Conservation (phyloP, 1,140 invertebrate species). For the Latrodectus geometricus region DNA sequence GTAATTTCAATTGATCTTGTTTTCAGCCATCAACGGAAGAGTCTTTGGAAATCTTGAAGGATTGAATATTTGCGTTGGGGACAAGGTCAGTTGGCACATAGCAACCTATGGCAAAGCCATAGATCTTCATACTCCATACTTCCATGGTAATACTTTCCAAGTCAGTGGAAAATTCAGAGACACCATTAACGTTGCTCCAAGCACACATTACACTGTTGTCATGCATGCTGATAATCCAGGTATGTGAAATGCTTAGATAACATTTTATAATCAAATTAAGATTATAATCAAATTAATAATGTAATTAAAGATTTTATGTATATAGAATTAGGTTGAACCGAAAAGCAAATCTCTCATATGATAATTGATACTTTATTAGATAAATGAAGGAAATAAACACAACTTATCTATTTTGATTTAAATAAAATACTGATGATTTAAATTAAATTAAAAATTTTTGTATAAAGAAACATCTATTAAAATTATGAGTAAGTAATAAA, state of each 20-base stretch:
- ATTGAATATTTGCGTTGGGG: constrained; percentile 64
- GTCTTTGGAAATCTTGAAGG: constrained; percentile 66
- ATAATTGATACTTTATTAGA: too few relatives aligned
- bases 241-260: not conserved
- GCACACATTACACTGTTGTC: constrained; percentile 56
- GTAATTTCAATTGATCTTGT: not conserved
- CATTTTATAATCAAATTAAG: too few relatives aligned
- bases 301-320: too few relatives aligned
- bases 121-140: constrained; percentile 67
- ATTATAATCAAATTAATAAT: too few relatives aligned
- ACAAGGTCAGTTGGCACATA: constrained; percentile 66
- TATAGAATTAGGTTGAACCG: too few relatives aligned
- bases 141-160: constrained; percentile 65
- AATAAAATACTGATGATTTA: too few relatives aligned
- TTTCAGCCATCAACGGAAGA: constrained; percentile 65
- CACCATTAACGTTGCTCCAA: constrained; percentile 53
- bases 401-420: too few relatives aligned
- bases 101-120: constrained; percentile 65
- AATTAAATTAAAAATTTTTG: too few relatives aligned
- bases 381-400: too few relatives aligned
- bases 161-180: constrained; percentile 48
- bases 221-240: constrained; percentile 63
- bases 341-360: too few relatives aligned
- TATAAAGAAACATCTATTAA: too few relatives aligned
- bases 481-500: too few relatives aligned